Percentiles rank a stretch among this genome's conserved stretches.
phyloP scores from a whole-genome alignment of 2,797 vertebrate species.

The Distichodus sexfasciatus region DNA sequence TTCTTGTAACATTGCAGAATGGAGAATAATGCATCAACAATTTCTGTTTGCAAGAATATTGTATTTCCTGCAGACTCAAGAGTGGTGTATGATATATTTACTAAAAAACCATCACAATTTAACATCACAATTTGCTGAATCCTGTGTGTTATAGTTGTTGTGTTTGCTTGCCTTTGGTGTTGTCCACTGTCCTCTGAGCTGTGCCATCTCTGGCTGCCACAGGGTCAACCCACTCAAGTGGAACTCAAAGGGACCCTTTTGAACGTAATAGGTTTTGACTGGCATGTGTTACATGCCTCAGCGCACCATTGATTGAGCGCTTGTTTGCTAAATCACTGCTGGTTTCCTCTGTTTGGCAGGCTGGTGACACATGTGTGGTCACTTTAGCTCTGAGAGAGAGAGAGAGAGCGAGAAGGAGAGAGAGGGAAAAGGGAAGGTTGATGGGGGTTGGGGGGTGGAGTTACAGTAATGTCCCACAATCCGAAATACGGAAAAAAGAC shows the following conservation, averaged over 20 bases:
- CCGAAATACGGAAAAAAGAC: slow-evolving; percentile 1
- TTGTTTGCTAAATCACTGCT: slow-evolving; percentile 94
- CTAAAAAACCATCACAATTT: no score
- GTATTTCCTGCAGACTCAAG: no score
- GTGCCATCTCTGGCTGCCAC: slow-evolving; percentile 71
- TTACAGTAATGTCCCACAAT: not conserved
- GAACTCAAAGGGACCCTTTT: slow-evolving; percentile 84
- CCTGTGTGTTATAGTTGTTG: slow-evolving; percentile 14
- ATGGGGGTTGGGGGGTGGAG: not conserved
- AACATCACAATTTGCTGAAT: no score
- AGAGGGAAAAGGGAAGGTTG: not conserved
- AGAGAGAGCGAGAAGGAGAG: slow-evolving; percentile 22
- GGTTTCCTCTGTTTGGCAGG: slow-evolving; percentile 80
- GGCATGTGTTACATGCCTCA: slow-evolving; percentile 87
- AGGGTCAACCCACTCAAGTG: slow-evolving; percentile 81
- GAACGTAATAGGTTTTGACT: slow-evolving; percentile 95
- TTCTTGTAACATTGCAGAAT: no score
- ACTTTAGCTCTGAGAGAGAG: slow-evolving; percentile 57
- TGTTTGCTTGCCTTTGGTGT: slow-evolving; percentile 16
- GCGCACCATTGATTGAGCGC: slow-evolving; percentile 90
- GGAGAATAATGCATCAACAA: no score
- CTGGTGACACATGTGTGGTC: slow-evolving; percentile 78
- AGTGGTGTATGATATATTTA: no score
- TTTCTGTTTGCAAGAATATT: no score
- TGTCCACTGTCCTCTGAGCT: slow-evolving; percentile 61